Evolutionary conservation across 1,140 invertebrate species (phyloP).

Genomic region (Drosophila athabasca): DNA sequence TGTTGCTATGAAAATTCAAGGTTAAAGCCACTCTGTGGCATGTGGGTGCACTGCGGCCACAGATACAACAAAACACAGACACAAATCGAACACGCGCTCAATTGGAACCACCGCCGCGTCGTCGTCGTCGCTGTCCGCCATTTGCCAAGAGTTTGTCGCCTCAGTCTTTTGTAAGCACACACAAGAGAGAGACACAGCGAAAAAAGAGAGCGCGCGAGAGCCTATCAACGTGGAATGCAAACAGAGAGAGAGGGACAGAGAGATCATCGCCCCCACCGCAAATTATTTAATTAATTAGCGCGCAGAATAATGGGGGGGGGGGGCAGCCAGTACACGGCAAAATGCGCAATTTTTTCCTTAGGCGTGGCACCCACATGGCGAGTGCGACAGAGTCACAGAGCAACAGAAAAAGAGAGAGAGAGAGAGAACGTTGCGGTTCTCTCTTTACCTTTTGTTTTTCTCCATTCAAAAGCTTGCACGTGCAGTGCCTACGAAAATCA

Average conservation of each 20-base stretch:
- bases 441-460: conserved; percentile 7
- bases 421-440: conserved; percentile 11
- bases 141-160: conserved; percentile 73
- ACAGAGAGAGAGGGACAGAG: not conserved
- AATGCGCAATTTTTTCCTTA: conserved; percentile 49
- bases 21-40: conserved; percentile 34
- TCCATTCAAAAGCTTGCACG: conserved; percentile 53
- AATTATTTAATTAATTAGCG: conserved; percentile 55
- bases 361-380: conserved; percentile 27
- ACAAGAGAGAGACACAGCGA: conserved; percentile 1
- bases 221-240: conserved; percentile 5
- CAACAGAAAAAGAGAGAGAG: too few species aligned
- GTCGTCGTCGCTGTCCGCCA: conserved; percentile 23
- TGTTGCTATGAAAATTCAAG: conserved; percentile 43
- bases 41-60: conserved; percentile 47
- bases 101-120: conserved; percentile 42
- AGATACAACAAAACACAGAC: not conserved
- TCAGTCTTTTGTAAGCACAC: conserved; percentile 62
- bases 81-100: conserved; percentile 18
- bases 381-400: conserved; percentile 7
- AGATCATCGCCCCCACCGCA: conserved; percentile 44
- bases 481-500: conserved; percentile 68
- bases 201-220: conserved; percentile 12
- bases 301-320: not conserved
- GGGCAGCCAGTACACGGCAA: conserved; percentile 4